A percentile compares a stretch with the other conserved stretches of the same genome.
Evolutionary conservation across 1,140 invertebrate genomes (phyloP).

Genomic region (Argopecten irradians): DNA sequence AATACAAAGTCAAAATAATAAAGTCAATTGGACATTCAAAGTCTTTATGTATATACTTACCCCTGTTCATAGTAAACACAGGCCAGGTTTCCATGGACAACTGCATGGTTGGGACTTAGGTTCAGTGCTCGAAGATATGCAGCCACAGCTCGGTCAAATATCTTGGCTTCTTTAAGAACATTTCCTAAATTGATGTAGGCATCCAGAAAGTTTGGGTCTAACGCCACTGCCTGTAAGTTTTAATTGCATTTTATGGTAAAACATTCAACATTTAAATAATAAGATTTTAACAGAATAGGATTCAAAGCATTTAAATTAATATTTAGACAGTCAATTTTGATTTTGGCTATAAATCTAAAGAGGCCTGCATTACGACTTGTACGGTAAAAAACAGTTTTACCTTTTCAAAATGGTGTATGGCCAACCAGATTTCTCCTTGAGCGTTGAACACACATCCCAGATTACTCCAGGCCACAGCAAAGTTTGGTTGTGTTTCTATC

Average conservation of each 20-base stretch:
- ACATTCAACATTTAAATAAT: neutral
- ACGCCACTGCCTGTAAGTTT: constrained; percentile 86
- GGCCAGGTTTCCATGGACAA: constrained; percentile 98
- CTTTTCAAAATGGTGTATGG: constrained; percentile 99
- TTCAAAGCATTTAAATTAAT: neutral
- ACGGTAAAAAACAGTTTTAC: constrained; percentile 58
- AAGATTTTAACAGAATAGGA: neutral
- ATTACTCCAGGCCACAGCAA: constrained; percentile 99
- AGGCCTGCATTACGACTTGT: too few species aligned
- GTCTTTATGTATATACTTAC: constrained; percentile 77
- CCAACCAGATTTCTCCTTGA: constrained; percentile 99
- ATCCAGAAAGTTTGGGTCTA: constrained; percentile 99
- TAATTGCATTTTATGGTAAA: too few species aligned
- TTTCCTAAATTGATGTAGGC: constrained; percentile 99
- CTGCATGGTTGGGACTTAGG: constrained; percentile 97
- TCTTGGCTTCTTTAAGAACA: constrained; percentile 98
- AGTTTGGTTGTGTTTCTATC: constrained; percentile 99
- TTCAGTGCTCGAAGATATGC: constrained; percentile 98
- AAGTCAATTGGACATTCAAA: too few species aligned
- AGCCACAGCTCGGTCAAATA: constrained; percentile 99
- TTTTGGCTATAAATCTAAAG: too few species aligned
- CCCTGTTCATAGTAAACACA: constrained; percentile 99
- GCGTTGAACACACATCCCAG: constrained; percentile 99
- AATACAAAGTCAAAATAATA: too few species aligned
- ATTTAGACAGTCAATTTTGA: too few species aligned